These are phyloP conservation scores for Platanista minor DNA, from an alignment of 2,113 vertebrate species.

Conservation along the genomic window DNA sequence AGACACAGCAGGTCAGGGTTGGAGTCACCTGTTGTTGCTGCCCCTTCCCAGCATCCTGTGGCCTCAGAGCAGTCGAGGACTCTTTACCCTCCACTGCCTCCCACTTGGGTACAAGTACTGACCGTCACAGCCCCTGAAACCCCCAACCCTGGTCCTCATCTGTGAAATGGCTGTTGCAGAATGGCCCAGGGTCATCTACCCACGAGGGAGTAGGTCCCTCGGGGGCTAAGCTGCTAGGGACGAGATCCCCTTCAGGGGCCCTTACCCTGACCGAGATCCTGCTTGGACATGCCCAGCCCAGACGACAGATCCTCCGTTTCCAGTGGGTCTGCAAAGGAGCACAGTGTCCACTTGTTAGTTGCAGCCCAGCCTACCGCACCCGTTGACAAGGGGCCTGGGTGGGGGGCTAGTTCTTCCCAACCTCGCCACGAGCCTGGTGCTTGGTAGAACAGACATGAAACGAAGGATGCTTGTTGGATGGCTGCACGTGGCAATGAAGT, in stretches of 20 bases:
- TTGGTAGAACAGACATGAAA: background rate
- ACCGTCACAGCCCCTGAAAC: background rate
- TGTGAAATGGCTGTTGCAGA: background rate
- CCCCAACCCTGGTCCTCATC: background rate
- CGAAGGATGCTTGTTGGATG: background rate
- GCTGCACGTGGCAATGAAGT: background rate
- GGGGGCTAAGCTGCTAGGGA: background rate
- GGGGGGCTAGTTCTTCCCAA: background rate
- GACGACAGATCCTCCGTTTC: slow-evolving; percentile 76
- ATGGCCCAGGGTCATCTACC: background rate
- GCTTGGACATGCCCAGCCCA: slow-evolving; percentile 54
- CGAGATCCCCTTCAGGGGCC: background rate
- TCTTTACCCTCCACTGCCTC: background rate
- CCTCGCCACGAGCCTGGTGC: background rate
- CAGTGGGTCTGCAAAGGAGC: slow-evolving; percentile 43
- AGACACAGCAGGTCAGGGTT: background rate
- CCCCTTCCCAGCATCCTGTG: background rate
- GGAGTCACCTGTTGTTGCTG: background rate
- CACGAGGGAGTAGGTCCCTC: rapidly evolving
- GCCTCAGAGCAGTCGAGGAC: background rate
- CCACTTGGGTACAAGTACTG: background rate
- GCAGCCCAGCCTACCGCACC: no score
- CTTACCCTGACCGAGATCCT: slow-evolving; percentile 9
- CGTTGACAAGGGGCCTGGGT: background rate
- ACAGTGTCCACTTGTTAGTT: background rate